Conservation (phyloP, 2,797 vertebrate species). For the Helarctos malayanus region DNA sequence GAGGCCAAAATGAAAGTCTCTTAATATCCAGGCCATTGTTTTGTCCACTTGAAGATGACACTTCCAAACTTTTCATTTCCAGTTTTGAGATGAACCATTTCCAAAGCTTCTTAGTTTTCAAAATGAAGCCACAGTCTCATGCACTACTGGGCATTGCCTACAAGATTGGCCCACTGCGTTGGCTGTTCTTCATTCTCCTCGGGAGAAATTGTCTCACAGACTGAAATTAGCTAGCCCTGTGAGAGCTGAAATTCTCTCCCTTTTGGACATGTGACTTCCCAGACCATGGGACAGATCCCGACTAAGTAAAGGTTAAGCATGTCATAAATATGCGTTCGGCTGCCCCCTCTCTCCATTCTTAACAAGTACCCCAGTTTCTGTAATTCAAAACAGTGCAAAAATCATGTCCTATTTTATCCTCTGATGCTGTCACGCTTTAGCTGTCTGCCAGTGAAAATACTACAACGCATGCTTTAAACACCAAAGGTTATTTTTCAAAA, state of each 20-base stretch:
- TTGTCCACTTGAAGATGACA: neutral
- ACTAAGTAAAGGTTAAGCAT: neutral
- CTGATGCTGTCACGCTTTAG: constrained; percentile 58
- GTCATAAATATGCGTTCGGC: constrained; percentile 20
- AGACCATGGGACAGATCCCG: constrained; percentile 54
- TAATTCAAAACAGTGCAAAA: constrained; percentile 72
- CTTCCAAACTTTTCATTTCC: neutral
- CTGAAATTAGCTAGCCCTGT: constrained; percentile 32
- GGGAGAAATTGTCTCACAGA: constrained; percentile 47
- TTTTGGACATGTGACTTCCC: neutral
- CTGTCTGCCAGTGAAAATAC: constrained; percentile 67
- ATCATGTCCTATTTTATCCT: constrained; percentile 69
- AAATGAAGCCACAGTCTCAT: neutral
- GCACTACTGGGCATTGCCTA: neutral
- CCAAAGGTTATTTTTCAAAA: constrained; percentile 69
- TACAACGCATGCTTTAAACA: constrained; percentile 58
- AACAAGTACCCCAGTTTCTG: constrained; percentile 40
- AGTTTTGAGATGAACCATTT: neutral
- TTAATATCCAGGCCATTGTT: neutral
- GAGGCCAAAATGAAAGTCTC: neutral
- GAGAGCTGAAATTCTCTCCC: constrained; percentile 67
- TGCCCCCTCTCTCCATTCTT: constrained; percentile 39
- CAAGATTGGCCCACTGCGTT: neutral
- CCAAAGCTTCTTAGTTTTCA: neutral
- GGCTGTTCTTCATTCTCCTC: neutral